Conservation (phyloP, 2,888 invertebrate genomes). For the Syritta pipiens region DNA sequence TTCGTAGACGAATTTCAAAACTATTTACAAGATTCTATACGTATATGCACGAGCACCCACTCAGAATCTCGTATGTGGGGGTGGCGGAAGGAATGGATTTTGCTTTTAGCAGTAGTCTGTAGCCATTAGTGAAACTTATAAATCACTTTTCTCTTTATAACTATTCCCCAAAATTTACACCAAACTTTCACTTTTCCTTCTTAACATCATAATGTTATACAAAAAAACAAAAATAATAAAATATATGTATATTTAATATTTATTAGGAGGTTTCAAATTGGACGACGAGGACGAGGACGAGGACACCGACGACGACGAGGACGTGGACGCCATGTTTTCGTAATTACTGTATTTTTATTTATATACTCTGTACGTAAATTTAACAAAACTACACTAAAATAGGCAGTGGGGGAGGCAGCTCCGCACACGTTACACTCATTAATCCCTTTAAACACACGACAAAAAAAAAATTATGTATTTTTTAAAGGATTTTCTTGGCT, state of each 20-base stretch:
- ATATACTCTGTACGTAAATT: conserved; percentile 27
- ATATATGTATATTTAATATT: conserved; percentile 28
- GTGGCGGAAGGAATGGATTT: conserved; percentile 61
- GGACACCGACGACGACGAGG: conserved; percentile 55
- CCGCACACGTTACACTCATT: conserved; percentile 29
- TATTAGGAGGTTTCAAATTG: conserved; percentile 45
- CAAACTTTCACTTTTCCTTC: conserved; percentile 48
- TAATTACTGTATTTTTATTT: conserved; percentile 37
- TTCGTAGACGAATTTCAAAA: conserved; percentile 61
- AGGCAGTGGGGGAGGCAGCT: conserved; percentile 45
- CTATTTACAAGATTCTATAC: conserved; percentile 48
- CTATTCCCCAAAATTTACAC: conserved; percentile 23
- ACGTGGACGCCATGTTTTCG: conserved; percentile 68
- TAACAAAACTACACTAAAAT: conserved; percentile 39
- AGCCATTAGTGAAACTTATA: conserved; percentile 53
- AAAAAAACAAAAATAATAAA: not conserved
- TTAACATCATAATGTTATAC: conserved; percentile 18
- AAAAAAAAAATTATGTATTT: conserved; percentile 8
- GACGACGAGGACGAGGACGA: conserved; percentile 54
- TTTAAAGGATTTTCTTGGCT: conserved; percentile 3
- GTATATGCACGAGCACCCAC: conserved; percentile 55
- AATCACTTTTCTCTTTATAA: conserved; percentile 33
- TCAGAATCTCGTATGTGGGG: conserved; percentile 59
- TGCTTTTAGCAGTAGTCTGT: conserved; percentile 64
- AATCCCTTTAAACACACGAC: conserved; percentile 18